A percentile compares a stretch with the other conserved stretches of the same genome.
These are phyloP conservation scores for Hypothenemus hampei DNA, from an alignment of 1,140 invertebrate genomes.

Conservation along the genomic window DNA sequence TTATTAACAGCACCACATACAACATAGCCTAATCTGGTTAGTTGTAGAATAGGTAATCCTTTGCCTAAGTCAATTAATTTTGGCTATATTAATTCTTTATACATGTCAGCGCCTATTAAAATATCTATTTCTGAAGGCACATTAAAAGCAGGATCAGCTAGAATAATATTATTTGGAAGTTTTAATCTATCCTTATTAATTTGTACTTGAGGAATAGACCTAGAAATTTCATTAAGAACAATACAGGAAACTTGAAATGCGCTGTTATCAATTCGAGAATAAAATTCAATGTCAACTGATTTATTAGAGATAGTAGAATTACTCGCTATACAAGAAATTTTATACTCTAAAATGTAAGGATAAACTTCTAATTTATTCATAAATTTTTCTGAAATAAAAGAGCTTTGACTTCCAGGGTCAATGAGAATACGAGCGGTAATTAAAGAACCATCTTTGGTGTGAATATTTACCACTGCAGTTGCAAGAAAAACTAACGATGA, in stretches of 20 bases:
- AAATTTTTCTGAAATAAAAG: neutral
- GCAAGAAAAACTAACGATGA: neutral
- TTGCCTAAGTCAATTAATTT: conserved; percentile 6
- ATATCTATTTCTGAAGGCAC: conserved; percentile 5
- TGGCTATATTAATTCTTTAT: neutral
- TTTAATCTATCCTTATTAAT: neutral
- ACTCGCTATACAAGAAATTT: neutral
- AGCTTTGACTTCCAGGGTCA: neutral
- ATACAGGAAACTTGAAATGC: neutral
- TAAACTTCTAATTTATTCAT: neutral
- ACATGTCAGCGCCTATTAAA: neutral
- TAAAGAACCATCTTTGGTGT: too few relatives aligned
- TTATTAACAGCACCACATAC: too few relatives aligned
- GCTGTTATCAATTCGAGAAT: too few relatives aligned
- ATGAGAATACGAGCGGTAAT: neutral
- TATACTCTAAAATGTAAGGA: neutral
- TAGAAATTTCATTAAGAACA: neutral
- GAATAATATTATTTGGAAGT: neutral
- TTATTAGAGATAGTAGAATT: too few relatives aligned
- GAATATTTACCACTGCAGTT: neutral
- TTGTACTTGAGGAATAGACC: neutral
- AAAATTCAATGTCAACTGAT: too few relatives aligned
- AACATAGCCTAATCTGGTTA: neutral
- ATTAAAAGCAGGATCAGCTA: conserved; percentile 13
- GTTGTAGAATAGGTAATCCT: neutral